A percentile compares a stretch with the other conserved stretches of the same genome.
Conservation (phyloP, 2,888 invertebrate species). For the Cyaniris semiargus region DNA sequence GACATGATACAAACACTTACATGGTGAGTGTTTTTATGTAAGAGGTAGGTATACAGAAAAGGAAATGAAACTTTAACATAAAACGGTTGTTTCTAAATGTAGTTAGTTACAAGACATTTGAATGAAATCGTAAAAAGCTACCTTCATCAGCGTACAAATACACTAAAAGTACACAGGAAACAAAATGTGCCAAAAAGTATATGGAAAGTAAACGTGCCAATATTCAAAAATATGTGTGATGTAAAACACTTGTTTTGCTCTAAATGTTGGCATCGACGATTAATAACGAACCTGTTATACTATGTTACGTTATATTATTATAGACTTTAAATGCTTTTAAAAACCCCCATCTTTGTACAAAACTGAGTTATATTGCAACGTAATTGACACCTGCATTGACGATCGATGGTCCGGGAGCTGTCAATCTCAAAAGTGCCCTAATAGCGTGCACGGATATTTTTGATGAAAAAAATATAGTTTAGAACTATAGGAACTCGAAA, state of each 20-base stretch:
- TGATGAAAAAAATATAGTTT: too few relatives aligned
- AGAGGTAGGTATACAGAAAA: neutral
- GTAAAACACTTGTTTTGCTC: neutral
- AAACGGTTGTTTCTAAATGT: neutral
- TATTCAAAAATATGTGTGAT: conserved; percentile 9
- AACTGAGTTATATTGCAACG: neutral
- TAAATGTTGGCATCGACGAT: neutral
- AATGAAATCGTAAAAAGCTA: neutral
- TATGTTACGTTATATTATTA: neutral
- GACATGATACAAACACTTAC: conserved; percentile 8
- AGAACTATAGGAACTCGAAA: too few relatives aligned
- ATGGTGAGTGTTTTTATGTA: neutral
- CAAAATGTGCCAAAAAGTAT: neutral
- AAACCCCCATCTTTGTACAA: neutral
- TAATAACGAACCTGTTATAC: neutral
- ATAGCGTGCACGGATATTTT: too few relatives aligned
- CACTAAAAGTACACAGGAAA: conserved; percentile 1
- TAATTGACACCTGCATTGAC: conserved; percentile 9
- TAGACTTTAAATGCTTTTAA: neutral
- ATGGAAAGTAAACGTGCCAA: conserved; percentile 1
- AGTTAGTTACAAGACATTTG: neutral
- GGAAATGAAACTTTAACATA: neutral
- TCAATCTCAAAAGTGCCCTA: too few relatives aligned
- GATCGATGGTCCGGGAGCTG: too few relatives aligned
- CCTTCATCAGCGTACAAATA: neutral